Conservation (phyloP, 2,797 vertebrate genomes). For the Typhlichthys eigenmanni region DNA sequence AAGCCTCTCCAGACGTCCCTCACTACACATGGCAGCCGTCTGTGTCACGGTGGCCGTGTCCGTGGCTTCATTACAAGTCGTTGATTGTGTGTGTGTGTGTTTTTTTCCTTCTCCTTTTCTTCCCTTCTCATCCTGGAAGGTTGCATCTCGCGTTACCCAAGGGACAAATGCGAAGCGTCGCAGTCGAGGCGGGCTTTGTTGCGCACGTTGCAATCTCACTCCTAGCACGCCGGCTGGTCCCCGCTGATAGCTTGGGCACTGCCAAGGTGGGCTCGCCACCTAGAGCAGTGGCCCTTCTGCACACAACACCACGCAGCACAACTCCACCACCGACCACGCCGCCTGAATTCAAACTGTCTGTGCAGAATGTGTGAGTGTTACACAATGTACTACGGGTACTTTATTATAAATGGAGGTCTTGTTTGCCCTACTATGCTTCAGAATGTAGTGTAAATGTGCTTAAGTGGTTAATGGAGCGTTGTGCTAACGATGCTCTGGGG, state of each 20-base stretch:
- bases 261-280: conserved; percentile 61
- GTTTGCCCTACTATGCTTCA: too few species aligned
- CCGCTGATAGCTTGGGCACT: conserved; percentile 59
- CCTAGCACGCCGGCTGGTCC: conserved; percentile 67
- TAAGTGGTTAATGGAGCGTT: too few species aligned
- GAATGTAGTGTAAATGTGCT: too few species aligned
- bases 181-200: conserved; percentile 62
- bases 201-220: conserved; percentile 57
- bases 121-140: conserved; percentile 60
- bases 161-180: conserved; percentile 59
- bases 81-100: conserved; percentile 6
- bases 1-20: conserved; percentile 26
- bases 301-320: conserved; percentile 20
- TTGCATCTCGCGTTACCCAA: conserved; percentile 58
- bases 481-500: too few species aligned
- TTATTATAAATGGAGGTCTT: too few species aligned
- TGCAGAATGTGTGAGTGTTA: conserved; percentile 15
- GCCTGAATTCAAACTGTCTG: conserved; percentile 39
- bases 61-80: not conserved
- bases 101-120: conserved; percentile 29
- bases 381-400: too few species aligned
- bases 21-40: conserved; percentile 49
- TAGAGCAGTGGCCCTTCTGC: conserved; percentile 25
- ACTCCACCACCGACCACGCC: conserved; percentile 54
- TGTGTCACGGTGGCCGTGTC: conserved; percentile 15